These are phyloP conservation scores for Drosophila sordidula DNA, from an alignment of 2,888 invertebrate genomes.

Conservation along the genomic window DNA sequence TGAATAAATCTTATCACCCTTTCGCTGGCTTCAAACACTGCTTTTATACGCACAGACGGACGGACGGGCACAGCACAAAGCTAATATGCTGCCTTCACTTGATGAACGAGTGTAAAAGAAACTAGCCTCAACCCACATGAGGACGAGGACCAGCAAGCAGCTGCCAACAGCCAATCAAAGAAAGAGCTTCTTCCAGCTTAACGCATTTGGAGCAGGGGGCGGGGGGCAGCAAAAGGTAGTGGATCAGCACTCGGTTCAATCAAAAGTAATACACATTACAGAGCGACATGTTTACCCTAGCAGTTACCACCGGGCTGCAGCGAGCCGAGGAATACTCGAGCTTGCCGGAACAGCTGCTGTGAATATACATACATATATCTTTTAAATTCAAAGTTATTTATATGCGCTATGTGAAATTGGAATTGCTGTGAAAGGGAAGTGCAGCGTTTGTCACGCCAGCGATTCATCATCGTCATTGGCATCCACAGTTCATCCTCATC, in stretches of 20 bases:
- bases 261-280: conserved; percentile 59
- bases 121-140: conserved; percentile 21
- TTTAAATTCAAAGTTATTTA: conserved; percentile 73
- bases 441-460: conserved; percentile 55
- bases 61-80: no score
- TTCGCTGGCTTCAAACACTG: no score
- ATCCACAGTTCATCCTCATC: conserved; percentile 39
- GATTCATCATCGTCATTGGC: conserved; percentile 70
- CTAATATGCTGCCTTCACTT: no score
- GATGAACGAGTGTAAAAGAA: conserved; percentile 7
- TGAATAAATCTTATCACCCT: no score
- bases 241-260: conserved; percentile 33
- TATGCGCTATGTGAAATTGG: conserved; percentile 64
- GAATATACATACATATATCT: conserved; percentile 42
- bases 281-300: conserved; percentile 44
- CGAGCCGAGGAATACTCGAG: background rate
- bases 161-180: conserved; percentile 32
- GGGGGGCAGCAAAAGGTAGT: background rate
- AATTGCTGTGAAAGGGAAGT: conserved; percentile 51
- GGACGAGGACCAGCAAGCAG: conserved; percentile 12
- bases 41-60: no score
- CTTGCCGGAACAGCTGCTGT: conserved; percentile 28
- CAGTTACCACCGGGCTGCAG: conserved; percentile 4
- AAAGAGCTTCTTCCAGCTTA: conserved; percentile 46
- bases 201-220: conserved; percentile 15